A percentile compares a stretch with the other conserved stretches of the same genome.
These are phyloP conservation scores for Drosophila maculinotata DNA, from an alignment of 2,888 invertebrate genomes.

Conservation along the genomic window DNA sequence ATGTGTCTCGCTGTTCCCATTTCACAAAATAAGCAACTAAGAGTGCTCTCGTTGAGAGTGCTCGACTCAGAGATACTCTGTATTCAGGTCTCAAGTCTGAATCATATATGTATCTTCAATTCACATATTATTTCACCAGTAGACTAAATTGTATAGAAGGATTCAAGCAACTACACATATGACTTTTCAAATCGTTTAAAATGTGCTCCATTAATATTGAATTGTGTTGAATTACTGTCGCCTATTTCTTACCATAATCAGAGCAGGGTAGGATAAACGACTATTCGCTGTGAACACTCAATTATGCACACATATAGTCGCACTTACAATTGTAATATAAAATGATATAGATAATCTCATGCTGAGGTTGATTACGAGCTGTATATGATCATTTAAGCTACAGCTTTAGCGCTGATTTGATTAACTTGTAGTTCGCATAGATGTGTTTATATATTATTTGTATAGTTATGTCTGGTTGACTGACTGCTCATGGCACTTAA, in stretches of 20 bases:
- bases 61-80: not conserved
- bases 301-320: constrained; percentile 4
- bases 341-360: constrained; percentile 22
- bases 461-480: constrained; percentile 56
- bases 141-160: no score
- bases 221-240: no score
- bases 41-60: not conserved
- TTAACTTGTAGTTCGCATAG: constrained; percentile 37
- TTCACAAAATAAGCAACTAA: constrained; percentile 1
- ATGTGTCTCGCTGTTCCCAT: constrained; percentile 13
- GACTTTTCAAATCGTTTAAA: no score
- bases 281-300: not conserved
- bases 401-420: constrained; percentile 48
- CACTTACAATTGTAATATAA: constrained; percentile 7
- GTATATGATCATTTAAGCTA: constrained; percentile 35
- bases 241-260: not conserved
- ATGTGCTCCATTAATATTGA: no score
- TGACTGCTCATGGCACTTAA: constrained; percentile 63
- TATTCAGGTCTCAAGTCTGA: not conserved
- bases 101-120: no score
- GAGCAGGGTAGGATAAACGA: not conserved
- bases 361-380: constrained; percentile 34
- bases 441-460: constrained; percentile 26
- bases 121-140: no score
- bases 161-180: no score